phyloP scores from a whole-genome alignment of 1,140 invertebrate genomes.

The Proctacanthus coquilletti region DNA sequence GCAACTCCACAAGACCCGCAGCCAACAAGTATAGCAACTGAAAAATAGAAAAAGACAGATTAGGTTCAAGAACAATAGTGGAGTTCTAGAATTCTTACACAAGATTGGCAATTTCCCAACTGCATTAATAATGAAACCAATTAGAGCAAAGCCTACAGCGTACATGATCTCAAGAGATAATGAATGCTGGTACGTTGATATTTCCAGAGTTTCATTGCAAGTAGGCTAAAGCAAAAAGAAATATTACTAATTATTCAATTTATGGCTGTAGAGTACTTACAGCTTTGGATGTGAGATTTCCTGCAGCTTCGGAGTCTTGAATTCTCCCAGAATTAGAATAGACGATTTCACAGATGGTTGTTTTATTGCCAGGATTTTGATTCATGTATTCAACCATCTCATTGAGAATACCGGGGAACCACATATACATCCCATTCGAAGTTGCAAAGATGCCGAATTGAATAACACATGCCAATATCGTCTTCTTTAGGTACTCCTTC shows the following conservation, averaged over 20 bases:
- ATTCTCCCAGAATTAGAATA: too few species aligned
- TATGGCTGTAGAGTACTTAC: too few species aligned
- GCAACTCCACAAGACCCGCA: conserved; percentile 8
- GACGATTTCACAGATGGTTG: conserved; percentile 9
- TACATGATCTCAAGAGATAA: conserved; percentile 11
- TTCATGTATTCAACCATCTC: conserved; percentile 9
- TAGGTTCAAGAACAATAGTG: neutral
- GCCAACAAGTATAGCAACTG: conserved; percentile 8
- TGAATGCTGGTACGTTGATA: conserved; percentile 9
- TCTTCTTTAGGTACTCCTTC: conserved; percentile 29
- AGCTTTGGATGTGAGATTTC: too few species aligned
- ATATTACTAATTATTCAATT: too few species aligned
- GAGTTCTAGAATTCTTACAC: conserved; percentile 8
- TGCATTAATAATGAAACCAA: conserved; percentile 9
- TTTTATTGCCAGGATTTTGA: conserved; percentile 5
- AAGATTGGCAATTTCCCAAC: conserved; percentile 10
- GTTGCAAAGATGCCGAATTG: conserved; percentile 33
- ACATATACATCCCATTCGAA: conserved; percentile 21
- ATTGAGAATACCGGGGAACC: conserved; percentile 12
- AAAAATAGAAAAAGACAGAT: conserved; percentile 1
- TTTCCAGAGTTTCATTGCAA: conserved; percentile 10
- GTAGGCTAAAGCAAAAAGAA: too few species aligned
- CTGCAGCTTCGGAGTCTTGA: too few species aligned
- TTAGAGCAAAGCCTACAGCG: conserved; percentile 9
- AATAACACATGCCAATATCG: conserved; percentile 9